Conservation (phyloP, 2,888 invertebrate genomes). For the Merodon equestris region DNA sequence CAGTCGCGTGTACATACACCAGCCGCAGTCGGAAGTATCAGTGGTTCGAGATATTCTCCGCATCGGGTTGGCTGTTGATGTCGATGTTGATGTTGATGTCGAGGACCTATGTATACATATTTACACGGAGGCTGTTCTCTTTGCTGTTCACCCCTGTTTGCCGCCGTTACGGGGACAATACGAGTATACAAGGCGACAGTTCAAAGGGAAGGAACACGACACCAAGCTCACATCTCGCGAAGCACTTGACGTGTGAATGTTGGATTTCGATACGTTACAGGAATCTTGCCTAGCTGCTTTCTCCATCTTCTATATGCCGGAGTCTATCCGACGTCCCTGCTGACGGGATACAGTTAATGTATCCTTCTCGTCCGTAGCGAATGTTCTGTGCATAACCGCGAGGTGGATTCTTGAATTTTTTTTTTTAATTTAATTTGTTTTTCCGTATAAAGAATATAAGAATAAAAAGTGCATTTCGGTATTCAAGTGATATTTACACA, state of each 20-base stretch:
- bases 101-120: slow-evolving; percentile 58
- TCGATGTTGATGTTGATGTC: slow-evolving; percentile 50
- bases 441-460: slow-evolving; percentile 1
- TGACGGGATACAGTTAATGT: slow-evolving; percentile 27
- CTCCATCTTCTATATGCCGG: background rate
- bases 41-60: slow-evolving; percentile 52
- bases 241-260: slow-evolving; percentile 51
- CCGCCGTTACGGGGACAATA: slow-evolving; percentile 36
- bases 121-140: slow-evolving; percentile 57
- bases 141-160: slow-evolving; percentile 54
- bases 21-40: slow-evolving; percentile 60
- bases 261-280: slow-evolving; percentile 21
- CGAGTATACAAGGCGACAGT: slow-evolving; percentile 20
- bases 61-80: slow-evolving; percentile 63
- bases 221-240: slow-evolving; percentile 51
- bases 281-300: slow-evolving; percentile 27
- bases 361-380: slow-evolving; percentile 6
- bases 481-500: slow-evolving; percentile 34
- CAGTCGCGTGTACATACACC: slow-evolving; percentile 38
- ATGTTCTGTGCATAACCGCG: slow-evolving; percentile 1
- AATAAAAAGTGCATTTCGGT: too few species aligned
- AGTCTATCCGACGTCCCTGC: background rate
- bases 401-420: background rate
- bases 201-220: slow-evolving; percentile 44
- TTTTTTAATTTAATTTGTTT: slow-evolving; percentile 8